Conservation (phyloP, 2,888 invertebrate species). For the Acleris cristana region DNA sequence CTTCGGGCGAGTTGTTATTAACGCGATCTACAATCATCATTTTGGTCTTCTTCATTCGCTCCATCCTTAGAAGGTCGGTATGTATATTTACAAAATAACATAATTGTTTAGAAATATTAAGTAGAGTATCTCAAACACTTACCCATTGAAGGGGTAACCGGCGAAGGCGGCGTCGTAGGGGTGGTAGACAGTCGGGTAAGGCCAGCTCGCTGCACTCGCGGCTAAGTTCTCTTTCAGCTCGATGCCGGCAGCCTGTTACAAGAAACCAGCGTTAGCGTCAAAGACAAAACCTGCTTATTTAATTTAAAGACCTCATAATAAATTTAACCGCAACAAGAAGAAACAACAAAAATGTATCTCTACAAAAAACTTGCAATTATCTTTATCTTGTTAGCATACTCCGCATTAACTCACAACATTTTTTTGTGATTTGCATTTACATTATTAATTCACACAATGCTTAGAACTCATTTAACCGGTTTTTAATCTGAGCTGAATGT, state of each 20-base stretch:
- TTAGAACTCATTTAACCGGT: conserved; percentile 22
- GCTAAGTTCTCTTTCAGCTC: conserved; percentile 95
- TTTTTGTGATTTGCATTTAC: neutral
- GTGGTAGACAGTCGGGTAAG: conserved; percentile 95
- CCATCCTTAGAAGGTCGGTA: too few relatives aligned
- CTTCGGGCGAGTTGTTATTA: too few relatives aligned
- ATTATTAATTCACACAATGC: conserved; percentile 3
- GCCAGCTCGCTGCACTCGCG: conserved; percentile 93
- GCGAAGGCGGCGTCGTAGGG: conserved; percentile 97
- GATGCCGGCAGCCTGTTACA: conserved; percentile 90
- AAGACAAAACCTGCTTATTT: neutral
- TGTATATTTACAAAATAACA: neutral
- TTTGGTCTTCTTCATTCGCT: too few relatives aligned
- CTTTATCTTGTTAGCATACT: neutral
- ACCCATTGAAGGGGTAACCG: conserved; percentile 98
- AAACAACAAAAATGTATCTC: neutral
- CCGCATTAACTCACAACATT: conserved; percentile 1
- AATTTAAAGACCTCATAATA: too few relatives aligned
- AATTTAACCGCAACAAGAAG: neutral
- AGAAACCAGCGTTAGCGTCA: conserved; percentile 42
- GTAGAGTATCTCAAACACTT: conserved; percentile 69
- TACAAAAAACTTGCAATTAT: neutral
- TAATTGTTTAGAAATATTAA: neutral
- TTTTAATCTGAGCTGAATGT: conserved; percentile 21
- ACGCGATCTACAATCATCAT: too few relatives aligned